Conservation (phyloP, 2,113 vertebrate genomes). For the Podarcis muralis region DNA sequence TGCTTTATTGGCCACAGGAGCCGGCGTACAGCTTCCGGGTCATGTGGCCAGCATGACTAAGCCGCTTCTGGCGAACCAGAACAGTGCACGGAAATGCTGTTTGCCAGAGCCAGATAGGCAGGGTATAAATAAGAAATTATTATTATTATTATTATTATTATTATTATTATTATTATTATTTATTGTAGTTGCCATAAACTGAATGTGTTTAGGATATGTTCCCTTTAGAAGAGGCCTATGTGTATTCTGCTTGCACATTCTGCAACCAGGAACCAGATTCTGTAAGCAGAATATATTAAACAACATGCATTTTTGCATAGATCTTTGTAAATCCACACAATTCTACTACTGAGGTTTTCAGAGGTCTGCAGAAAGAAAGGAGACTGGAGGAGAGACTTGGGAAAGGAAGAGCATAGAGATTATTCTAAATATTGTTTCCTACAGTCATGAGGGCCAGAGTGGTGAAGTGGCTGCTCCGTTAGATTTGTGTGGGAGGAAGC, state of each 20-base stretch:
- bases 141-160: no score
- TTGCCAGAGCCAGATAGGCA: rapidly evolving
- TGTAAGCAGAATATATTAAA: background rate
- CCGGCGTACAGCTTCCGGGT: no score
- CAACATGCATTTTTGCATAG: no score
- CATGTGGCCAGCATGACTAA: no score
- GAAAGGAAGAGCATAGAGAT: background rate
- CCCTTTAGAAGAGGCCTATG: background rate
- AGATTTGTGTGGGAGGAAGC: background rate
- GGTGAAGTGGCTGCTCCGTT: background rate
- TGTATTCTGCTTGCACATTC: background rate
- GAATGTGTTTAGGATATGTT: background rate
- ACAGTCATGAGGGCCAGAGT: background rate
- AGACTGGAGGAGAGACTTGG: background rate
- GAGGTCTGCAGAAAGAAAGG: no score
- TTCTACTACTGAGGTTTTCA: background rate
- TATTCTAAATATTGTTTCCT: background rate
- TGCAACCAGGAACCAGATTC: background rate
- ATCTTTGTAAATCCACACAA: background rate
- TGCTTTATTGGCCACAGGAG: no score
- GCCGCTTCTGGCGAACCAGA: no score
- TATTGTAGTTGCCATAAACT: background rate
- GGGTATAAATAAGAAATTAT: no score
- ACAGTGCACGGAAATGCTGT: no score
- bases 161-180: no score